Base-by-base conservation (phyloP, 1,140 invertebrate genomes). In the Lineus longissimus region DNA sequence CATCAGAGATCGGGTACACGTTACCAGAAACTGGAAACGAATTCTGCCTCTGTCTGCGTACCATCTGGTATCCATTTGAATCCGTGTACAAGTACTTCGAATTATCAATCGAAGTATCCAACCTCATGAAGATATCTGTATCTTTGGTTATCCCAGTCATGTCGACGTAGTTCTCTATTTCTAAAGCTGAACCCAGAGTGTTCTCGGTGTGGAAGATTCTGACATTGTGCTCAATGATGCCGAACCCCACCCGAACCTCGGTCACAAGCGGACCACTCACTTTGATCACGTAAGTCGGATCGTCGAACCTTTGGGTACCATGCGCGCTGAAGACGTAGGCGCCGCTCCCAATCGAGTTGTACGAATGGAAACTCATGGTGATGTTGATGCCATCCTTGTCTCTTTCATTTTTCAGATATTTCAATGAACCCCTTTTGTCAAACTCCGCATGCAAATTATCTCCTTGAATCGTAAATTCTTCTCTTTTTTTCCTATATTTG, bases 1-100 rank as follows among this genome's bases (percentile, higher is more conserved):
- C 88, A 2, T 88, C 88, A 0, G 92, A 94, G 2, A 92, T 87
- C 0, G 93, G 93, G 75, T 91, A 95, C 75, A 94, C 92, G 76
- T 95, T 95, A 1, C 91, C 92, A 77, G 94, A 92, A 60, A 93
- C 86, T 57, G 87, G 84, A 40, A 88, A 86, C n/a, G 51, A 40
- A 0, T 58, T 36, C 0, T 91, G 86, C 73, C 90, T 90, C 0
- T 88, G 83, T 19, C 92, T 81, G 70, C 63, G 56, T 22, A 69
- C 7, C 11, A 41, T 29, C 17, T 94, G 91, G 69, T 95, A 93
- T 0, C 93, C 94, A 75, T 95, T 97, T 62, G 90, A 86, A 80
- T 98, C 95, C 0, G 93, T 93, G 70, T 91, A 97, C 76, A 97
- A 94, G 11, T 66, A 66, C n/a, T 74, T 69, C 7, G 68, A 69